Percentiles rank a stretch among this genome's conserved stretches.
Evolutionary conservation across 2,797 vertebrate genomes (phyloP).

Genomic region (Luscinia luscinia): DNA sequence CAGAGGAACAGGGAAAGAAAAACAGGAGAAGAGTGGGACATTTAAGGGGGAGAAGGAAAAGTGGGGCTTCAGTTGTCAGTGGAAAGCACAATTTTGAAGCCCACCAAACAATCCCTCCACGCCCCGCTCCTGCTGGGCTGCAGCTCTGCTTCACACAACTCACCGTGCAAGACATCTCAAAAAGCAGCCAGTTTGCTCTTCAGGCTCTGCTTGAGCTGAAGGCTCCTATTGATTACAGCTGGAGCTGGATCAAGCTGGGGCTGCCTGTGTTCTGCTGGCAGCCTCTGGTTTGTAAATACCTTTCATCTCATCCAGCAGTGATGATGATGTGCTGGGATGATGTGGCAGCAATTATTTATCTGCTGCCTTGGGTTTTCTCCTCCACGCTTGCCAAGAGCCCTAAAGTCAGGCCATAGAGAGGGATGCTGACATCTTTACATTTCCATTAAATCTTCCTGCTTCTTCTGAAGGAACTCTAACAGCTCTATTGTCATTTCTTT

Average conservation of each 20-base stretch:
- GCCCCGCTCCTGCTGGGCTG: not conserved
- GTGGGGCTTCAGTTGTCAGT: not conserved
- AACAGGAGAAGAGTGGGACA: not conserved
- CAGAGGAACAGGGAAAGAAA: not conserved
- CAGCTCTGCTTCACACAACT: slow-evolving; percentile 9
- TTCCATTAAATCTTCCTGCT: not conserved
- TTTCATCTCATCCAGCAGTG: slow-evolving; percentile 49
- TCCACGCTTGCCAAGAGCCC: not conserved
- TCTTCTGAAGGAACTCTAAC: not conserved
- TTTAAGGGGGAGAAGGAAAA: not conserved
- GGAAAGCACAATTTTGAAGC: not conserved
- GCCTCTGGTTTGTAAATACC: slow-evolving; percentile 14
- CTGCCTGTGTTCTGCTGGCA: slow-evolving; percentile 53
- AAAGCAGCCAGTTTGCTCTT: not conserved
- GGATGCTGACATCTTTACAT: slow-evolving; percentile 1
- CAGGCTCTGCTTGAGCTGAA: not conserved
- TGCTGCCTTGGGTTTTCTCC: not conserved
- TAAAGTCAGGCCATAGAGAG: not conserved
- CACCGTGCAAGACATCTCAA: not conserved
- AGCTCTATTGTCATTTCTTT: not conserved
- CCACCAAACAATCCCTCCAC: not conserved
- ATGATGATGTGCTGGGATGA: slow-evolving; percentile 45
- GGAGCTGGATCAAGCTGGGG: slow-evolving; percentile 25
- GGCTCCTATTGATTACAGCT: slow-evolving; percentile 58
- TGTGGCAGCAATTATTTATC: slow-evolving; percentile 55